These are phyloP conservation scores for Hozukius guyotensis DNA, from an alignment of 2,797 vertebrate genomes.

Conservation along the genomic window DNA sequence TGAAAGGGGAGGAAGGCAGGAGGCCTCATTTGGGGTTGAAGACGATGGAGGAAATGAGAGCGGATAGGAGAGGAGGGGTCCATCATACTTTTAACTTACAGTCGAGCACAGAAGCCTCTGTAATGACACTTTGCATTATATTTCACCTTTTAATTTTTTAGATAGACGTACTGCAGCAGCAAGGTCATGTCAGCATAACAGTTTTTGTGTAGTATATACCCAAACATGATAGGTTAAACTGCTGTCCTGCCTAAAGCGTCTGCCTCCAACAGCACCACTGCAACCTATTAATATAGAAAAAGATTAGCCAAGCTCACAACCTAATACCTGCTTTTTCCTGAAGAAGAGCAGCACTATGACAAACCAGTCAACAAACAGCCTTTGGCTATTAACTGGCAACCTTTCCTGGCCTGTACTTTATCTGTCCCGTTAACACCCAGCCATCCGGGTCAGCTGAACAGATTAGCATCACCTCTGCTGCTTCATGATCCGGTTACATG, in stretches of 20 bases:
- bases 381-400: conserved; percentile 49
- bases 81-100: background rate
- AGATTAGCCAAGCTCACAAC: conserved; percentile 36
- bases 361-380: conserved; percentile 44
- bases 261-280: conserved; percentile 9
- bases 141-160: background rate
- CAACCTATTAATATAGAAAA: conserved; percentile 35
- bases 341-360: conserved; percentile 27
- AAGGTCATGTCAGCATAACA: background rate
- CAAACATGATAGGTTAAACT: background rate
- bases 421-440: conserved; percentile 45
- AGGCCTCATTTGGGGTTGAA: conserved; percentile 26
- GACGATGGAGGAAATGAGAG: conserved; percentile 4
- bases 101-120: background rate
- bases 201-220: background rate
- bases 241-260: conserved; percentile 16
- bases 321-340: conserved; percentile 34
- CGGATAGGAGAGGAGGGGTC: background rate
- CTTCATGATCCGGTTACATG: conserved; percentile 39
- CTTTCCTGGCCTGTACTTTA: conserved; percentile 42
- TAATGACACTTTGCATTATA: background rate
- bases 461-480: conserved; percentile 55
- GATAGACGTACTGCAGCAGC: background rate
- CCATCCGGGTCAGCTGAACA: conserved; percentile 25
- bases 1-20: conserved; percentile 15